A percentile compares a stretch with the other conserved stretches of the same genome.
These are phyloP conservation scores for Xiphophorus hellerii DNA, from an alignment of 2,113 vertebrate genomes.

Conservation along the genomic window DNA sequence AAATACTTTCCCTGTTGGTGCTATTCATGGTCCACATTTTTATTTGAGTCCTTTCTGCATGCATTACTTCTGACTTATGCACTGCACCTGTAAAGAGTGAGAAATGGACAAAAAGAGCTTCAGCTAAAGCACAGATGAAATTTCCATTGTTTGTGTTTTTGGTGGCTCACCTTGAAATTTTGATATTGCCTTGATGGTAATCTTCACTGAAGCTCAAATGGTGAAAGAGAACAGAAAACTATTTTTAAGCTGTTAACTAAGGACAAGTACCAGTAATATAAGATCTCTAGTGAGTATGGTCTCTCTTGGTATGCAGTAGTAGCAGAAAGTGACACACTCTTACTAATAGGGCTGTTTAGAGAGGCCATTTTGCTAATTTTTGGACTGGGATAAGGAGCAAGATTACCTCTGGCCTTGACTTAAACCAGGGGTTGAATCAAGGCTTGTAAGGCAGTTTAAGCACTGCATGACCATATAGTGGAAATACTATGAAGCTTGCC, in stretches of 20 bases:
- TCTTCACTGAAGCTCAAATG: constrained; percentile 21
- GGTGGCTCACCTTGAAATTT: constrained; percentile 19
- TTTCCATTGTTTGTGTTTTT: constrained; percentile 16
- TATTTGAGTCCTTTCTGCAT: not conserved
- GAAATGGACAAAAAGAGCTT: constrained; percentile 13
- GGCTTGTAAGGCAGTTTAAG: too few relatives aligned
- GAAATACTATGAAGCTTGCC: too few relatives aligned
- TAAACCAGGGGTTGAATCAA: too few relatives aligned
- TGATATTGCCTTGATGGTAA: constrained; percentile 41
- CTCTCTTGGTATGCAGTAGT: constrained; percentile 17
- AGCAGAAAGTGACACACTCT: not conserved
- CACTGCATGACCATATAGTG: too few relatives aligned
- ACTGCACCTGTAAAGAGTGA: not conserved
- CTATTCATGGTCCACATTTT: constrained; percentile 4
- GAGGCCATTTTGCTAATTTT: too few relatives aligned
- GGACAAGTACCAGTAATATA: not conserved
- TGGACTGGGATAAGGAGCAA: too few relatives aligned
- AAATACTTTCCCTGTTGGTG: constrained; percentile 8
- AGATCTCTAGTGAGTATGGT: constrained; percentile 3
- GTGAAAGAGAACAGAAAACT: constrained; percentile 15
- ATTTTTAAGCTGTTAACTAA: constrained; percentile 33
- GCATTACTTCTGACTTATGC: not conserved
- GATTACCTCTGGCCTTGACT: too few relatives aligned
- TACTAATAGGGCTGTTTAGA: not conserved
- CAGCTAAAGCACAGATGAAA: constrained; percentile 19